Evolutionary conservation across 2,797 vertebrate species (phyloP).

Genomic region (Pitangus sulphuratus): DNA sequence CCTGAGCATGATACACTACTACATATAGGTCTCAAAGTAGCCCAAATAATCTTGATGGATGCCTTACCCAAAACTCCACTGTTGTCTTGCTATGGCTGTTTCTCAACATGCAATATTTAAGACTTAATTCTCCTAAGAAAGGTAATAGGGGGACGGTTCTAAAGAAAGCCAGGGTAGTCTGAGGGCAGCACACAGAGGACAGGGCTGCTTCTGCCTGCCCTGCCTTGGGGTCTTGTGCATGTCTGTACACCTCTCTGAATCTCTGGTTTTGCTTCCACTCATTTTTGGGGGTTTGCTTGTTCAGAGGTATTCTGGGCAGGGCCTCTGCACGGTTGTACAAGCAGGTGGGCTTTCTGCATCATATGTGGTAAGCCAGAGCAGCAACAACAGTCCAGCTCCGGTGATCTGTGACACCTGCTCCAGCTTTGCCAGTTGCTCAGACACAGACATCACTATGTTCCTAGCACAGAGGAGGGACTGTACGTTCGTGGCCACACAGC

Average conservation of each 20-base stretch:
- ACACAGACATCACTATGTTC: rapidly evolving
- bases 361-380: not conserved
- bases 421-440: not conserved
- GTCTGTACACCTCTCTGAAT: not conserved
- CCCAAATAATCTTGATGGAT: not conserved
- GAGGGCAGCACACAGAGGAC: rapidly evolving
- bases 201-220: not conserved
- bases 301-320: not conserved
- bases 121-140: not conserved
- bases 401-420: not conserved
- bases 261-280: not conserved
- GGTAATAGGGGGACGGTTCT: not conserved
- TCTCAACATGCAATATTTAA: not conserved
- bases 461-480: not conserved
- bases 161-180: not conserved
- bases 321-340: rapidly evolving
- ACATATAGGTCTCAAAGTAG: not conserved
- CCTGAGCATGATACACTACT: not conserved
- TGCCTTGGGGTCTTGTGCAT: not conserved
- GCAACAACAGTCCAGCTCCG: not conserved
- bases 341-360: not conserved
- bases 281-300: not conserved
- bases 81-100: not conserved
- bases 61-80: not conserved
- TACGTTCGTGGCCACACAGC: not conserved